Conservation (phyloP, 92 coral and sea anemone genomes). For the Montipora capitata region DNA sequence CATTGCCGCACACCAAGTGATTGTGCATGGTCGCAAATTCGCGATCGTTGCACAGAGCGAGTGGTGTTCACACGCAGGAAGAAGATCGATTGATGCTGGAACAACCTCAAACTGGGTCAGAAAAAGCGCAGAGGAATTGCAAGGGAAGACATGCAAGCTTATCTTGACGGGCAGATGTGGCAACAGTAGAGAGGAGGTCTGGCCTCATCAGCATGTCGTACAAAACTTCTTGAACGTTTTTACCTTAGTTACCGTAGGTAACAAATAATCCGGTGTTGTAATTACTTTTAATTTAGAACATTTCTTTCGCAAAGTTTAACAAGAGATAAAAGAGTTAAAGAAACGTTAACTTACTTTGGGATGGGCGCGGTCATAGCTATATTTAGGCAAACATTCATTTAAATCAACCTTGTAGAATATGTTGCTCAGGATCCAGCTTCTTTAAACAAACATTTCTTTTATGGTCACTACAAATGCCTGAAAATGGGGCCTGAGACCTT, state of each 20-base stretch:
- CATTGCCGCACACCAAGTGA: constrained; percentile 7
- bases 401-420: no score
- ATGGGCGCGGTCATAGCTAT: no score
- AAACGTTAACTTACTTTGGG: no score
- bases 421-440: no score
- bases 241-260: neutral
- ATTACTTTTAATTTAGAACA: neutral
- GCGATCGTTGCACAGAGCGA: constrained; percentile 35
- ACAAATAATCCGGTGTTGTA: neutral
- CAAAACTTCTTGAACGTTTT: constrained; percentile 6
- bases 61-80: constrained; percentile 49
- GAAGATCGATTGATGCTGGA: constrained; percentile 39
- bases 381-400: no score
- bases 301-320: no score
- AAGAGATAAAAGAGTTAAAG: no score
- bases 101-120: constrained; percentile 11
- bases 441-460: no score
- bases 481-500: no score
- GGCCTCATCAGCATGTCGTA: neutral
- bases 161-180: constrained; percentile 42
- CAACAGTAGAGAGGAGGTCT: constrained; percentile 31
- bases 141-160: neutral
- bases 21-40: constrained; percentile 19
- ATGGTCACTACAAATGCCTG: no score
- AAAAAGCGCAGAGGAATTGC: constrained; percentile 16